These are phyloP conservation scores for Cygnus atratus DNA, from an alignment of 2,113 vertebrate genomes.

Conservation along the genomic window DNA sequence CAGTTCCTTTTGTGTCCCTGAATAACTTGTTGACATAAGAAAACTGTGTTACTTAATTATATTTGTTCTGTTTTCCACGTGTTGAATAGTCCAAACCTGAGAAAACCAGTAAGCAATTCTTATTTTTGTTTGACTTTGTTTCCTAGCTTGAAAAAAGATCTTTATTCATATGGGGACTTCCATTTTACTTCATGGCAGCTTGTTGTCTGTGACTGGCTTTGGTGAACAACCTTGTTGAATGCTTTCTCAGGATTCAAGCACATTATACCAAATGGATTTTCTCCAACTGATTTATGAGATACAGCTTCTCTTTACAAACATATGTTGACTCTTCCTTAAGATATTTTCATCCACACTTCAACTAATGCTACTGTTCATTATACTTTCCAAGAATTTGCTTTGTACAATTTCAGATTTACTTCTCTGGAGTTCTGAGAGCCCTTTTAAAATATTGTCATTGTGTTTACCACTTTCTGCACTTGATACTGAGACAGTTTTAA, in stretches of 20 bases:
- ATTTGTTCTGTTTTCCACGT: background rate
- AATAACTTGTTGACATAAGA: background rate
- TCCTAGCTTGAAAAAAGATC: background rate
- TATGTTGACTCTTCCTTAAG: background rate
- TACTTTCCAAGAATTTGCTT: background rate
- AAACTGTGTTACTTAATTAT: background rate
- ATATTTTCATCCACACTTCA: background rate
- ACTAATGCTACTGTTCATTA: background rate
- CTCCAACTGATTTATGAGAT: background rate
- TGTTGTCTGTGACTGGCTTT: background rate
- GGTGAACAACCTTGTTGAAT: background rate
- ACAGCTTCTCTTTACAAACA: background rate
- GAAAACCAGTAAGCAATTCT: background rate
- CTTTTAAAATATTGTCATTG: background rate
- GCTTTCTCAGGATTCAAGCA: background rate
- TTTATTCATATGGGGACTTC: background rate
- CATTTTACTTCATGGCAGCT: background rate
- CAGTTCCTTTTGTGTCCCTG: background rate
- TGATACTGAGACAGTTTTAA: background rate
- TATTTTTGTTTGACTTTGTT: background rate
- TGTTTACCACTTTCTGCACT: background rate
- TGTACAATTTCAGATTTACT: background rate
- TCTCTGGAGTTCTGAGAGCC: background rate
- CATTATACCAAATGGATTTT: background rate
- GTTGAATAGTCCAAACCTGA: background rate